phyloP scores from a whole-genome alignment of 1,140 invertebrate species.

The Tetraneura akinire region DNA sequence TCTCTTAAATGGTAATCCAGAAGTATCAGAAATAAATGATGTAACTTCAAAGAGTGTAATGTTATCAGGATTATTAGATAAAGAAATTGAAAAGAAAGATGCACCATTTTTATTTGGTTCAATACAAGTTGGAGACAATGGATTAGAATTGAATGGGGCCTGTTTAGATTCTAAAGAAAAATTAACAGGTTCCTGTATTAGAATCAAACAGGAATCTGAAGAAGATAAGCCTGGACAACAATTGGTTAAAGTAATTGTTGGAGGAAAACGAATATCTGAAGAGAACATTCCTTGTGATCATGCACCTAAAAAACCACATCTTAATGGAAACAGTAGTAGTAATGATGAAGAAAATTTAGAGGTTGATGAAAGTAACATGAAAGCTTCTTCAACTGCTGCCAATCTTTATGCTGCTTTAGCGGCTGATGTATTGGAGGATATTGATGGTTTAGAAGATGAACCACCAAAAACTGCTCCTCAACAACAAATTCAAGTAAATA shows the following conservation, averaged over 20 bases:
- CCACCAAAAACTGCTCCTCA: slow-evolving; percentile 24
- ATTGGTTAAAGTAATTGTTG: slow-evolving; percentile 39
- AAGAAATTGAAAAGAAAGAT: slow-evolving; percentile 66
- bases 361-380: slow-evolving; percentile 60
- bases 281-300: slow-evolving; percentile 60
- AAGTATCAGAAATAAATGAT: slow-evolving; percentile 29
- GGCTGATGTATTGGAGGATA: slow-evolving; percentile 71
- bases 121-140: slow-evolving; percentile 65
- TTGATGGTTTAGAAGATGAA: slow-evolving; percentile 60
- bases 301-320: slow-evolving; percentile 55
- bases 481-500: slow-evolving; percentile 43
- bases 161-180: slow-evolving; percentile 20
- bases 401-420: slow-evolving; percentile 72
- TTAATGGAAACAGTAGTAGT: slow-evolving; percentile 53
- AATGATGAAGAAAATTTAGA: slow-evolving; percentile 56
- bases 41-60: slow-evolving; percentile 58
- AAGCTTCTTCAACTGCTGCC: slow-evolving; percentile 71
- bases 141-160: slow-evolving; percentile 61
- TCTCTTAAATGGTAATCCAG: slow-evolving; percentile 40
- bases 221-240: slow-evolving; percentile 3
- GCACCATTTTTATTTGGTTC: slow-evolving; percentile 65
- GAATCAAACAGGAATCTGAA: slow-evolving; percentile 23
- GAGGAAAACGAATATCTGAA: slow-evolving; percentile 61
- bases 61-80: slow-evolving; percentile 70
- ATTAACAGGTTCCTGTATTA: slow-evolving; percentile 53